Evolutionary conservation across 2,888 invertebrate species (phyloP).

Genomic region (Thereva unica): DNA sequence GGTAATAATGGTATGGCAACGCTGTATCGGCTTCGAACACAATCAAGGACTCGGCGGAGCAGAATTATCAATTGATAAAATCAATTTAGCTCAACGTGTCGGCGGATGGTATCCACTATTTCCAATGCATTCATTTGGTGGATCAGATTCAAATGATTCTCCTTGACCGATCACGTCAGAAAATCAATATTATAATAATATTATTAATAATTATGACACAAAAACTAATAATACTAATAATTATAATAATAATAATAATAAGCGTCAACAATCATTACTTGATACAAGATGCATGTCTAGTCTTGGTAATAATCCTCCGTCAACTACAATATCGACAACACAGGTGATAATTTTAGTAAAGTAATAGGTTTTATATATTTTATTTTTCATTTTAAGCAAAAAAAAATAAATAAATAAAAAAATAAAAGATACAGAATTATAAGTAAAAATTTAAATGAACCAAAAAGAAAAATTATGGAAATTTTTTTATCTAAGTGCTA

Average conservation of each 20-base stretch:
- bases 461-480: no score
- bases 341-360: slow-evolving; percentile 43
- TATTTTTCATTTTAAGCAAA: slow-evolving; percentile 18
- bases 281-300: background rate
- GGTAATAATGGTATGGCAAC: slow-evolving; percentile 91
- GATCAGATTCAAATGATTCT: slow-evolving; percentile 63
- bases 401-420: slow-evolving; percentile 6
- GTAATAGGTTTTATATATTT: slow-evolving; percentile 24
- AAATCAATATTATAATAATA: background rate
- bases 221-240: background rate
- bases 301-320: slow-evolving; percentile 12
- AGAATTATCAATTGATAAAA: slow-evolving; percentile 80
- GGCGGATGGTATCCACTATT: slow-evolving; percentile 92
- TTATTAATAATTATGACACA: background rate
- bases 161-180: slow-evolving; percentile 56
- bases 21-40: slow-evolving; percentile 85
- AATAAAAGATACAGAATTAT: no score
- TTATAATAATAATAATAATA: background rate
- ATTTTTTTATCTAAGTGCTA: no score
- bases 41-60: slow-evolving; percentile 81
- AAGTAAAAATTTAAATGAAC: no score
- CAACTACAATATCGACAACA: slow-evolving; percentile 35
- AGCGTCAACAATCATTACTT: slow-evolving; percentile 35
- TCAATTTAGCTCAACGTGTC: slow-evolving; percentile 78
- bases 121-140: slow-evolving; percentile 81